These are phyloP conservation scores for Peromyscus polionotus DNA, from an alignment of 2,113 vertebrate species.

Conservation along the genomic window DNA sequence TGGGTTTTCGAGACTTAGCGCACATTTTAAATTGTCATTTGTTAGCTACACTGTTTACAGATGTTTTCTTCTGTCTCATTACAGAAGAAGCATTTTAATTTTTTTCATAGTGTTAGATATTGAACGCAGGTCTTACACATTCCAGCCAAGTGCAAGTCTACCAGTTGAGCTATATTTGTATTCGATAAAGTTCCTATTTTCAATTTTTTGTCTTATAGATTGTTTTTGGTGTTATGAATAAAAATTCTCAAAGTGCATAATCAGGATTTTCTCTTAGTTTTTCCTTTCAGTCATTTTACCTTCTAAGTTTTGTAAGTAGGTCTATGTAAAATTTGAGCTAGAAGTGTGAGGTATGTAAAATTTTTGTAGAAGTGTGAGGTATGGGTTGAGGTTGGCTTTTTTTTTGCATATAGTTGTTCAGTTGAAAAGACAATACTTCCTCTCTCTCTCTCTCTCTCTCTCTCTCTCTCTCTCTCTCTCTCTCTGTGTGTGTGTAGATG, in stretches of 20 bases:
- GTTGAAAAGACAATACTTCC: background rate
- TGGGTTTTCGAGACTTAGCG: conserved; percentile 13
- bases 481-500: no score
- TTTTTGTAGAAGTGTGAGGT: background rate
- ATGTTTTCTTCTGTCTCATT: conserved; percentile 22
- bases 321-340: conserved; percentile 16
- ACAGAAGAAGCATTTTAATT: background rate
- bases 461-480: no score
- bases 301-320: background rate
- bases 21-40: background rate
- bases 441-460: no score
- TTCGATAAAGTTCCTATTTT: background rate
- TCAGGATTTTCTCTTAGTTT: background rate
- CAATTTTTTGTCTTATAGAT: background rate
- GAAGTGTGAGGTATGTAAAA: background rate
- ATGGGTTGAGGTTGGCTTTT: background rate
- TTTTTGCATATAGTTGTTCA: background rate
- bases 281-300: conserved; percentile 3
- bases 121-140: background rate
- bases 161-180: background rate
- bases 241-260: background rate
- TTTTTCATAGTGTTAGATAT: background rate
- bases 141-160: background rate
- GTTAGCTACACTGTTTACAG: conserved; percentile 2
- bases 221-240: background rate